Evolutionary conservation across 1,140 invertebrate species (phyloP), one percentile per base, ranked within the genome.

Genomic region (Wiebesia pumilae): DNA sequence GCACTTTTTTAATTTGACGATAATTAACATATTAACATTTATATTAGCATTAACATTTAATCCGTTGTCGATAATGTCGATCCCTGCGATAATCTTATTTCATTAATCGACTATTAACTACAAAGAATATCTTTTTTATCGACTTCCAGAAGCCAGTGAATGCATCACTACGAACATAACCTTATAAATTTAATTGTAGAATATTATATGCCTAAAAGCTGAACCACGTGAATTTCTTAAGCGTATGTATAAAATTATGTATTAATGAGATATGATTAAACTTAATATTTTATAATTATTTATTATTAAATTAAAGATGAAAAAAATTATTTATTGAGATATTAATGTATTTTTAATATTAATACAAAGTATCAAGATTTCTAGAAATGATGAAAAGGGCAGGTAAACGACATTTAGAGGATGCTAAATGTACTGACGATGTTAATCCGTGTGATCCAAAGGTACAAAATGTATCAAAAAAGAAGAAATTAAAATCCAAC

Each of bases 331-430:
- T 62, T 62, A 62, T 71, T 30, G 4, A 33, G 14, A 7, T 67
- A 67, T 35, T 4, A 65, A 65, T 24, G 19, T 4, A 65, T 24
- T 65, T n/a, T n/a, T n/a, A n/a, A 35, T 71, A 35, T 35, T 71
- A 47, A 24, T 16, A 33, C 16, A 51, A 35, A 79, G 38, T 77
- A 71, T 71, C 9, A 19, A 21, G 21, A 27, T 65, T 85, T 81
- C 12, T 43, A 85, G 77, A 77, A 38, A 88, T 75, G 81, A 1
- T n/a, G 14, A 90, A 87, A 33, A 90, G 88, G 65, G 71, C 16
- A 0, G 90, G 90, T 38, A 90, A 90, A 40, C 88, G 88, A 16
- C 40, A 77, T 9, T 33, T 67, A 24, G 85, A 81, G 14, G 86
- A 87, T 3, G 47, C 33, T 67, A 83, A 84, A 0, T 1, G 16